Evolutionary conservation across 2,888 invertebrate genomes (phyloP).

Genomic region (Ophonus ardosiacus): DNA sequence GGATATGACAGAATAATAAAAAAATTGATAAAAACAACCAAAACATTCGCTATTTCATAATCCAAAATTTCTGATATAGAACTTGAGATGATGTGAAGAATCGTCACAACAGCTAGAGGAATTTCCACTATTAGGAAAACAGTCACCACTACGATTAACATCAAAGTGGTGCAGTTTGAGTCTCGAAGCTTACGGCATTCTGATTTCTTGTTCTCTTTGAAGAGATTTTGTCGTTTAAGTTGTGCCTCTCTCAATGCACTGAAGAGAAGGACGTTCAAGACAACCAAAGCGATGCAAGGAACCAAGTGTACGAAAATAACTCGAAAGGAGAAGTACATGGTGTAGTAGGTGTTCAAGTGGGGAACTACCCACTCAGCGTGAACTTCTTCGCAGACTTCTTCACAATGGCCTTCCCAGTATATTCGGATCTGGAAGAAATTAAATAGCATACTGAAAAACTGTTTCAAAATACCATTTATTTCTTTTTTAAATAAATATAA

Average conservation of each 20-base stretch:
- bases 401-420: conserved; percentile 84
- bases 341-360: conserved; percentile 87
- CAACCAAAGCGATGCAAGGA: conserved; percentile 92
- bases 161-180: conserved; percentile 90
- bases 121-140: conserved; percentile 91
- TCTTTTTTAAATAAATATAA: too few species aligned
- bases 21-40: conserved; percentile 92
- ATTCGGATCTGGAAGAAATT: conserved; percentile 78
- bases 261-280: conserved; percentile 92
- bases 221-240: conserved; percentile 85
- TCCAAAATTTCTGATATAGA: conserved; percentile 83
- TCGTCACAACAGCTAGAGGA: conserved; percentile 89
- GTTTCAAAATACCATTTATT: too few species aligned
- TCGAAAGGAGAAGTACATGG: conserved; percentile 89
- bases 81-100: conserved; percentile 88
- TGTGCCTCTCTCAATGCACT: conserved; percentile 91
- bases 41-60: conserved; percentile 86
- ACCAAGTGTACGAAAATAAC: conserved; percentile 94
- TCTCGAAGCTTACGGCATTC: conserved; percentile 88
- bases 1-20: conserved; percentile 94
- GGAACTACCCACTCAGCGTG: conserved; percentile 85
- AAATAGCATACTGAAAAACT: too few species aligned
- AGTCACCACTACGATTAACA: conserved; percentile 92
- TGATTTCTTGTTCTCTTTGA: conserved; percentile 86
- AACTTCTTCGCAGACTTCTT: conserved; percentile 81